Evolutionary conservation across 2,888 invertebrate species (phyloP), one percentile per base, ranked within the genome.

Genomic region (Sialis fuliginosa): DNA sequence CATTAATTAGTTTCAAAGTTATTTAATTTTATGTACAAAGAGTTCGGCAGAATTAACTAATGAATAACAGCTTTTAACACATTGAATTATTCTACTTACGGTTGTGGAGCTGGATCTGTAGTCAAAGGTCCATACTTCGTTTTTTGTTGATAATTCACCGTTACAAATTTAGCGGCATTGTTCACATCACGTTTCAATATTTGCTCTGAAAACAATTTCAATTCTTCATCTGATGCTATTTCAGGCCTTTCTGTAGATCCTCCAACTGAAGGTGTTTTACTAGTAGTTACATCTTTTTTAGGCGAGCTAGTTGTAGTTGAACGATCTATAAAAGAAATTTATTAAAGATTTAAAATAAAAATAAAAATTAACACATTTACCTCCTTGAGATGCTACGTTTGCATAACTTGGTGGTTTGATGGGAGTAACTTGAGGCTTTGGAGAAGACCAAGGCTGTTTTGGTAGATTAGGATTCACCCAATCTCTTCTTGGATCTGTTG

Each of bases 71-170:
- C n/a, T n/a, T n/a, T n/a, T n/a, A n/a, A n/a, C n/a, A n/a, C n/a
- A n/a, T n/a, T n/a, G n/a, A n/a, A n/a, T 34, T 13, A 33, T 13
- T 12, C 8, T 31, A 68, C 81, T 77, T 71, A 88, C 87, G 82
- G 80, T 54, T 70, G 63, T 31, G 85, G 76, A 6, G 88, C 85
- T 62, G 79, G 77, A 60, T 89, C 88, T 6, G 83, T 80, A 2
- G 77, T 73, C 6, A 37, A 6, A 6, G 32, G 39, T 37, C 39
- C 39, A n/a, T 10, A 30, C 30, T 34, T 30, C 0, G 86, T 86
- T 60, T 76, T 76, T 51, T 78, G 79, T 66, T 89, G 88, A 50
- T 77, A 70, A 61, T 86, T 82, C 2, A 87, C 58, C 0, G 72
- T 76, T n/a, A 86, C 68, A 53, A 74, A 72, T 57, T 66, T 76